These are phyloP conservation scores for Dicentrarchus labrax DNA, from an alignment of 2,113 vertebrate species.

Conservation along the genomic window DNA sequence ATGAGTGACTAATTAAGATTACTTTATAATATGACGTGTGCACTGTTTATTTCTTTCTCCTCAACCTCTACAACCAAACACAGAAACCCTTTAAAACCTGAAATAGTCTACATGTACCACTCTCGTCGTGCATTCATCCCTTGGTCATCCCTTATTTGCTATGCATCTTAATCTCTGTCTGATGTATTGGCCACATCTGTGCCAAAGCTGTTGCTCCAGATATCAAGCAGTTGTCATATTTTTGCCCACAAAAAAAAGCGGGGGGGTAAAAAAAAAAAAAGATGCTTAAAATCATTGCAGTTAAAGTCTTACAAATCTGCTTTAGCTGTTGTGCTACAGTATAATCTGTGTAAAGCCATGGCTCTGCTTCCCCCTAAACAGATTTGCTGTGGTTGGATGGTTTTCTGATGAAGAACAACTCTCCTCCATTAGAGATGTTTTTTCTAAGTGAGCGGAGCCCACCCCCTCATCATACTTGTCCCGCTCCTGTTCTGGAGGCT, in stretches of 20 bases:
- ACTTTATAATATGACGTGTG: not conserved
- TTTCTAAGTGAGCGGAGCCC: conserved; percentile 47
- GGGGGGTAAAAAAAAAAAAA: not conserved
- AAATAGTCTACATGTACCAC: not conserved
- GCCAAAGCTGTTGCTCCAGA: conserved; percentile 52
- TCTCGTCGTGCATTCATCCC: not conserved
- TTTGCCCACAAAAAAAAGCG: conserved; percentile 43
- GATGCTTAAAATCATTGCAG: conserved; percentile 64
- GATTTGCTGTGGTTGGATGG: conserved; percentile 69
- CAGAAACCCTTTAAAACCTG: not conserved
- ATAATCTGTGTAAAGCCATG: conserved; percentile 79
- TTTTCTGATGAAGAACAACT: conserved; percentile 66
- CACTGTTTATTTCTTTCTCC: not conserved
- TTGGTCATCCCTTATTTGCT: not conserved
- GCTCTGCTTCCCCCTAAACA: conserved; percentile 72
- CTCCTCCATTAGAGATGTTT: conserved; percentile 71
- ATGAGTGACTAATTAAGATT: conserved; percentile 9
- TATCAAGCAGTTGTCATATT: conserved; percentile 49
- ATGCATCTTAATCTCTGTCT: conserved; percentile 27
- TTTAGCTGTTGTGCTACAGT: conserved; percentile 75
- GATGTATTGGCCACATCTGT: conserved; percentile 38
- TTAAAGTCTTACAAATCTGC: conserved; percentile 78
- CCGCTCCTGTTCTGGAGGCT: conserved; percentile 28
- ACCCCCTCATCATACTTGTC: conserved; percentile 37
- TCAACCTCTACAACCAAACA: not conserved